Base-by-base conservation (phyloP, 2,113 vertebrate genomes). In the Entosphenus tridentatus region DNA sequence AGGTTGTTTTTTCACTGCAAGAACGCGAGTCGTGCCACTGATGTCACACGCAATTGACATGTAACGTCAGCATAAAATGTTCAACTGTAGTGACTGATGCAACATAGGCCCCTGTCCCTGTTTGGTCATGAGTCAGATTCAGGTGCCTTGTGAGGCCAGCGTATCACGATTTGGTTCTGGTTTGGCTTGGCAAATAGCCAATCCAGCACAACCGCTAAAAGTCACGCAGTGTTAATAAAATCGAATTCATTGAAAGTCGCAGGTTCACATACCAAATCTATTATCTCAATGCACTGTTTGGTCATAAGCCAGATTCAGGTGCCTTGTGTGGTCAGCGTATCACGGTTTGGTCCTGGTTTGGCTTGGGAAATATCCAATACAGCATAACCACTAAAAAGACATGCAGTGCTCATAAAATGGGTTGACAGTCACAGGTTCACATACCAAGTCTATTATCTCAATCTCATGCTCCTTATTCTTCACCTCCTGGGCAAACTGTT, bases 401-500 rank as follows among this genome's bases (percentile, higher is more conserved):
- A 16, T 9, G n/a, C 62, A 65, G 21, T 16, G n/a, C 62, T 65
- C 62, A 65, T 65, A 11, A 16, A 21, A 65, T 65, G 62, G 62
- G n/a, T 65, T 21, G 21, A 10, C n/a, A 16, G 9, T 65, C 21
- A 21, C 21, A n/a, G 62, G 21, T 16, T 21, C n/a, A n/a, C 8
- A 16, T 21, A 98, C 93, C 88, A 96, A 90, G 74, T 88, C 87
- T 69, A 97, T 97, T 69, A 97, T 86, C 80, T 96, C 89, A 72
- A 96, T 96, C 78, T 98, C 93, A 69, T 97, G 90, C 71, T 95
- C 92, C 77, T 98, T 98, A 79, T 85, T 97, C 81, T 90, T 98
- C 86, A 98, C 89, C 80, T 98, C 93, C 6, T 95, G 76, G 0
- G 85, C 79, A 80, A 98, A 98, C 71, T 98, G 93, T 55, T 96